phyloP scores from a whole-genome alignment of 2,797 vertebrate genomes.

The Falco columbarius region DNA sequence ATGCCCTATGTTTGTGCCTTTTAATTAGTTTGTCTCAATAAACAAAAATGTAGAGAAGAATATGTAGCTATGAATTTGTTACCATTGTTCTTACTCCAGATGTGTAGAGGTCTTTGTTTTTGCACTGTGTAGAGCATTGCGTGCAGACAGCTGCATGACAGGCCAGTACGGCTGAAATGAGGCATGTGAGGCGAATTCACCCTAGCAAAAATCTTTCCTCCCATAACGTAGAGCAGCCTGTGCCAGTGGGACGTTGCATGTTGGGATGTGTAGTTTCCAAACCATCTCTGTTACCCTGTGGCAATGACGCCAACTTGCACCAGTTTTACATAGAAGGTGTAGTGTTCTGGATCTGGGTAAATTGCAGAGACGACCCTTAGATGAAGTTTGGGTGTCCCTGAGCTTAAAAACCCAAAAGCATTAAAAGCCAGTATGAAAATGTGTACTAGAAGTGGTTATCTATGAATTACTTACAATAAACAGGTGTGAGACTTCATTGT shows the following conservation, averaged over 20 bases:
- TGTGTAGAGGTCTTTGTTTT: conserved; percentile 69
- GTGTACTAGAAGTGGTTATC: conserved; percentile 77
- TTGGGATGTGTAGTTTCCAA: neutral
- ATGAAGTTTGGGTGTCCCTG: conserved; percentile 46
- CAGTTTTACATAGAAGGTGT: neutral
- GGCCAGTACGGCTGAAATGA: neutral
- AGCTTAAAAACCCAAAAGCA: conserved; percentile 35
- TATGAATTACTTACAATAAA: conserved; percentile 76
- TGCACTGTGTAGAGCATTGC: conserved; percentile 68
- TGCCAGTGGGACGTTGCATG: neutral
- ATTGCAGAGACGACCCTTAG: conserved; percentile 20
- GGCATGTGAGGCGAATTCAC: neutral
- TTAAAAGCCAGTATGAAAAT: conserved; percentile 45
- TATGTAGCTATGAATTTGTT: conserved; percentile 82
- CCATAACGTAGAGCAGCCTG: neutral
- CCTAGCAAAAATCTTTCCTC: neutral
- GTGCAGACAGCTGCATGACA: conserved; percentile 64
- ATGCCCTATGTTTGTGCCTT: conserved; percentile 98
- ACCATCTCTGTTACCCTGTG: neutral
- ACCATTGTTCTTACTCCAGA: conserved; percentile 69
- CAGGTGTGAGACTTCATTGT: conserved; percentile 77
- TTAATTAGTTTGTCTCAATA: conserved; percentile 99
- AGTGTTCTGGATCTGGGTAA: neutral
- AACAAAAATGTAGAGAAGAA: conserved; percentile 91
- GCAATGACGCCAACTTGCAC: neutral